Evolutionary conservation across 1,140 invertebrate species (phyloP), one percentile per base, ranked within the genome.

Genomic region (Cyphomyrmex costatus): DNA sequence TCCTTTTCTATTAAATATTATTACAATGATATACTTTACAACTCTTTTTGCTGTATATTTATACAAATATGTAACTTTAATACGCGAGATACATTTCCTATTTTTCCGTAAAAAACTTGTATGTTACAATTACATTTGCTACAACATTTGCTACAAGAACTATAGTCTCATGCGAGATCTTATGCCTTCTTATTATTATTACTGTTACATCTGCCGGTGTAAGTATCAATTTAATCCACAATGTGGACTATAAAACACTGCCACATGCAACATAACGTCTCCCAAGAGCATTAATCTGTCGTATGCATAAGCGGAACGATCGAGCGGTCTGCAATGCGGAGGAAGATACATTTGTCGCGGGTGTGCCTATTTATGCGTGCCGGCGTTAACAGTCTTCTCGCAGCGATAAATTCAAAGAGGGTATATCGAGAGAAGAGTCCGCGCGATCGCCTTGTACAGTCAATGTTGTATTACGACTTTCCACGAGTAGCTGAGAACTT

Each of bases 381-480:
- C 27, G 73, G 46, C 66, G 70, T 49, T 80, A 88, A 88, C 86
- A 58, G 82, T 88, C 66, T 60, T 79, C 19, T 33, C 70, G 53
- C 27, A 42, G 70, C 76, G 73, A 89, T 88, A 89, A 89, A 89
- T 88, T 33, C 51, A n/a, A 0, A 7, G 33, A 27, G 3, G n/a
- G 24, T n/a, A 36, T 7, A 33, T 42, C 24, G n/a, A 63, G 5
- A 2, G 49, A 30, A 86, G 71, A 63, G 58, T 80, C 49, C 70
- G 51, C 24, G 46, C 16, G 85, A 86, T 86, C 87, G 77, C 49
- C 70, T 86, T 86, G 85, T 56, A 77, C 58, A 89, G 87, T 83
- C 87, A 82, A 82, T 87, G 84, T 86, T 78, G 73, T 71, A 68
- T 89, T 86, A 89, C 87, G 84, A 89, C 73, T 89, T 86, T 86